These are phyloP conservation scores for Pogonognathellus flavescens DNA, from an alignment of 1,140 invertebrate species.

Conservation along the genomic window DNA sequence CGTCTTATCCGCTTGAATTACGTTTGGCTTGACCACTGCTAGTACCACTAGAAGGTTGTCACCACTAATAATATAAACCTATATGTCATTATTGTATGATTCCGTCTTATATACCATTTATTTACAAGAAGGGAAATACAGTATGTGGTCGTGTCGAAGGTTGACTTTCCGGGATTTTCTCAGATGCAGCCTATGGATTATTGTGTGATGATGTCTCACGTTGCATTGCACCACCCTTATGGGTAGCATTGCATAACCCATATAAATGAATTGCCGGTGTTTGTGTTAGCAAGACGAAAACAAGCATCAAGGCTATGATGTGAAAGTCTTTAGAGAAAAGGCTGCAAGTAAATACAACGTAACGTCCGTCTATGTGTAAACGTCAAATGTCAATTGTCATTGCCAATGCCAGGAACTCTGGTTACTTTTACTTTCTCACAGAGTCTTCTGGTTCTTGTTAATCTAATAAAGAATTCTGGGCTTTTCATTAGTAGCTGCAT, in stretches of 20 bases:
- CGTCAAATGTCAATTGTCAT: conserved; percentile 37
- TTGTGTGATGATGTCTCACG: neutral
- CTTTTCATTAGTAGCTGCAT: neutral
- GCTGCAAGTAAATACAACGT: neutral
- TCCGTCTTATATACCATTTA: neutral
- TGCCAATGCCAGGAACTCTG: conserved; percentile 19
- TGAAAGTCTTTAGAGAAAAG: neutral
- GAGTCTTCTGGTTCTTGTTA: neutral
- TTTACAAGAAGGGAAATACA: neutral
- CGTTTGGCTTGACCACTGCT: no score
- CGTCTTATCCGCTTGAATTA: no score
- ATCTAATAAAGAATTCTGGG: conserved; percentile 19
- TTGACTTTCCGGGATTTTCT: no score
- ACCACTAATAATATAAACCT: no score
- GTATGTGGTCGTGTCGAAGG: no score
- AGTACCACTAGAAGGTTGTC: no score
- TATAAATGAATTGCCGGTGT: neutral
- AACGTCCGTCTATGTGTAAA: neutral
- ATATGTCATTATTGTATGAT: no score
- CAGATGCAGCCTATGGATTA: neutral
- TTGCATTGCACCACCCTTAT: no score
- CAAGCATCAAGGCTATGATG: neutral
- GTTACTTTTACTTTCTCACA: neutral
- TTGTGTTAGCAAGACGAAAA: neutral
- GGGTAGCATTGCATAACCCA: no score